Percentiles rank a stretch among this genome's conserved stretches.
These are phyloP conservation scores for Aphelenchoides avenae DNA, from an alignment of 1,140 invertebrate genomes.

Conservation along the genomic window DNA sequence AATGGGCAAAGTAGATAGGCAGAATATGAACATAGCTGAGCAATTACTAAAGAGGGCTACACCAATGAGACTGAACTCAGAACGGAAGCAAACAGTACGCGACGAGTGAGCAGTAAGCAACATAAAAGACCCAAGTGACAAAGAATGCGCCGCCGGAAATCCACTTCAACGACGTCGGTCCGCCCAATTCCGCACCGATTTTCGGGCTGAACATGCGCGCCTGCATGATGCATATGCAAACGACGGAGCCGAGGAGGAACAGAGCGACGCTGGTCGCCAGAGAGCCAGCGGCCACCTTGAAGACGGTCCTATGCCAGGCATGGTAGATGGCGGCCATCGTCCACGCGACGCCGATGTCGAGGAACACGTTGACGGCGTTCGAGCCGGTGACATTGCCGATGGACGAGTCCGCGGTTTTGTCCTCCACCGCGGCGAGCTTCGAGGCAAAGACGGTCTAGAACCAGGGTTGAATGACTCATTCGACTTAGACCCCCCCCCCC, in stretches of 20 bases:
- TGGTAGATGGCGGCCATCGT: constrained; percentile 52
- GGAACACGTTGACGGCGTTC: constrained; percentile 84
- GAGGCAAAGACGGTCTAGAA: constrained; percentile 89
- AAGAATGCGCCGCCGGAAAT: constrained; percentile 75
- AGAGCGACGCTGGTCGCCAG: constrained; percentile 65
- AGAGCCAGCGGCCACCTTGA: constrained; percentile 42
- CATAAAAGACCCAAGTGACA: constrained; percentile 67
- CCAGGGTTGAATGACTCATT: neutral
- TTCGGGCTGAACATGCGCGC: constrained; percentile 39
- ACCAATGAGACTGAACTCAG: too few species aligned
- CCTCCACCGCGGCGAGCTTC: constrained; percentile 92
- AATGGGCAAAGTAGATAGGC: too few species aligned
- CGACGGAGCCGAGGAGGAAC: constrained; percentile 62
- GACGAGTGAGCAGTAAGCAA: constrained; percentile 41
- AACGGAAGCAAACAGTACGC: constrained; percentile 54
- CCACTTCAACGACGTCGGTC: constrained; percentile 71
- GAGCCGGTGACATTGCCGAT: constrained; percentile 97
- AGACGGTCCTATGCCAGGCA: constrained; percentile 38
- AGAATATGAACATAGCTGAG: too few species aligned
- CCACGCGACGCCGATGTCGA: constrained; percentile 62
- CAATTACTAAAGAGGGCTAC: too few species aligned
- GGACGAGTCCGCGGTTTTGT: constrained; percentile 91
- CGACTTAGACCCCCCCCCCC: too few species aligned
- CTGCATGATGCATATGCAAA: constrained; percentile 19
- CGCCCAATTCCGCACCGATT: constrained; percentile 88